Evolutionary conservation across 1,140 invertebrate species (phyloP).

Genomic region (Brachionus paranguensis): DNA sequence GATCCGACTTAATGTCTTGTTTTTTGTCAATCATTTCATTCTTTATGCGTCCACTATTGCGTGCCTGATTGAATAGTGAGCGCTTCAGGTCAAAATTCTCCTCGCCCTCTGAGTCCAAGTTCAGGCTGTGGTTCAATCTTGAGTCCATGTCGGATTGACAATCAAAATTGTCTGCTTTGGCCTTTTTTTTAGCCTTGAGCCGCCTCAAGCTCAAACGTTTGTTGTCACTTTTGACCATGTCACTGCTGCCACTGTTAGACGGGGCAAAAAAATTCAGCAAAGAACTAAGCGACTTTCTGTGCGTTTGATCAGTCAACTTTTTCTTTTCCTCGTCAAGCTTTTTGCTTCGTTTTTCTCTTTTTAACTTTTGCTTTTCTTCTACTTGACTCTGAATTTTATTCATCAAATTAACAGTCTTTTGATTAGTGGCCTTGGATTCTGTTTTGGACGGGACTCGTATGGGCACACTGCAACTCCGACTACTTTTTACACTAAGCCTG

Average conservation of each 20-base stretch:
- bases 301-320: background rate
- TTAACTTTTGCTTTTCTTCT: slow-evolving; percentile 17
- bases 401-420: slow-evolving; percentile 32
- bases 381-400: slow-evolving; percentile 2
- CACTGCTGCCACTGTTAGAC: background rate
- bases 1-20: background rate
- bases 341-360: background rate
- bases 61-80: background rate
- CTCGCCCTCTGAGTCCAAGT: background rate
- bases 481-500: slow-evolving; percentile 4
- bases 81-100: background rate
- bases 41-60: background rate
- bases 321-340: slow-evolving; percentile 18
- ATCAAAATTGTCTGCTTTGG: background rate
- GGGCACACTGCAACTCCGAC: slow-evolving; percentile 17
- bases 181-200: slow-evolving; percentile 31
- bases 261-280: background rate
- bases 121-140: background rate
- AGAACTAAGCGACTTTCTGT: background rate
- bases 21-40: slow-evolving; percentile 11
- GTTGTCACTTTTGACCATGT: background rate
- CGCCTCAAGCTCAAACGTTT: slow-evolving; percentile 2
- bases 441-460: background rate
- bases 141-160: background rate
- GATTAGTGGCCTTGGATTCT: background rate